phyloP scores from a whole-genome alignment of 2,797 vertebrate genomes.

The Neoniphon sammara region DNA sequence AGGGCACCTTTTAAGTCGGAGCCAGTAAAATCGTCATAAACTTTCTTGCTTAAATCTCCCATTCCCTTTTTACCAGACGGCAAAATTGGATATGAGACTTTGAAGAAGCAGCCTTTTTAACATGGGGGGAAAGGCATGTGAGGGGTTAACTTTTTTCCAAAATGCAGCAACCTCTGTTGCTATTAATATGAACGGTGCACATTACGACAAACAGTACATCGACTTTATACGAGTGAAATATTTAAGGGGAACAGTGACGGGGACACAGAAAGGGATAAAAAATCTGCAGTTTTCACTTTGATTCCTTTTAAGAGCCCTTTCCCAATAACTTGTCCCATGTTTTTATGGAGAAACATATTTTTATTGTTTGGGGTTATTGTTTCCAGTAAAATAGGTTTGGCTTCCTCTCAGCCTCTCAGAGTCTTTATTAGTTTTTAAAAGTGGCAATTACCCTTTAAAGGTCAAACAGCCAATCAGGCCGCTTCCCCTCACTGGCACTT shows the following conservation, averaged over 20 bases:
- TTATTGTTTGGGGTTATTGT: constrained; percentile 79
- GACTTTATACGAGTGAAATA: constrained; percentile 72
- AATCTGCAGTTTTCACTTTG: constrained; percentile 57
- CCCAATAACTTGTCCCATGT: constrained; percentile 61
- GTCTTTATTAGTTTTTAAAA: constrained; percentile 81
- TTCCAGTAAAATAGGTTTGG: constrained; percentile 73
- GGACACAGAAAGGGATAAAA: constrained; percentile 47
- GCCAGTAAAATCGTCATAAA: constrained; percentile 69
- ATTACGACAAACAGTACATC: constrained; percentile 50
- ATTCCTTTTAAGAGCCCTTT: constrained; percentile 70
- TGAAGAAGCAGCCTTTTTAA: constrained; percentile 44
- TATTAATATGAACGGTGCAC: constrained; percentile 57
- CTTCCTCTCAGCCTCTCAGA: constrained; percentile 69
- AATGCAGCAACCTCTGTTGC: constrained; percentile 52
- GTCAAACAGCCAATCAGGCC: constrained; percentile 81
- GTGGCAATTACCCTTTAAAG: constrained; percentile 86
- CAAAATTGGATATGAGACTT: constrained; percentile 50
- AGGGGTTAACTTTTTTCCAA: constrained; percentile 52
- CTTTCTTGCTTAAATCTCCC: constrained; percentile 61
- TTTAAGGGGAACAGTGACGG: constrained; percentile 60
- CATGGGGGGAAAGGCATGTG: constrained; percentile 12
- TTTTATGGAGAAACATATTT: constrained; percentile 79
- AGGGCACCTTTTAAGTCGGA: constrained; percentile 71
- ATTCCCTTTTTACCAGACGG: constrained; percentile 57
- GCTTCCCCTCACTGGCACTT: constrained; percentile 68